Evolutionary conservation across 2,797 vertebrate species (phyloP).

Genomic region (Tarsius wallacei): DNA sequence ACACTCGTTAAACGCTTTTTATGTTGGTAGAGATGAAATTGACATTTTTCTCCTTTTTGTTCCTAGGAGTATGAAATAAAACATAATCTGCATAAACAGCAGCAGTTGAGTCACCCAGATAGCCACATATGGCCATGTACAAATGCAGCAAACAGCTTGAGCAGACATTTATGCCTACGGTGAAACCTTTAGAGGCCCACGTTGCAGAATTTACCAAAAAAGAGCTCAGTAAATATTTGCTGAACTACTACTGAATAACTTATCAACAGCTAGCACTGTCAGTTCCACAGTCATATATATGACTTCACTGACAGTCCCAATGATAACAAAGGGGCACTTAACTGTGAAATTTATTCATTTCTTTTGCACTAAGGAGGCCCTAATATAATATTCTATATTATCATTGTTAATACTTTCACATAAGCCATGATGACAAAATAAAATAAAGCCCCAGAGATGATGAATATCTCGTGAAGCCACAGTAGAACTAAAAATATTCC

Average conservation of each 20-base stretch:
- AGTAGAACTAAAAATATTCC: slow-evolving; percentile 58
- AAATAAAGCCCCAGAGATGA: neutral
- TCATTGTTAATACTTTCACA: neutral
- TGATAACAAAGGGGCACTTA: neutral
- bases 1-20: neutral
- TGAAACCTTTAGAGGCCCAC: neutral
- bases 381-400: neutral
- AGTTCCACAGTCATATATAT: neutral
- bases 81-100: slow-evolving; percentile 41
- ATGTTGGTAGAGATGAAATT: neutral
- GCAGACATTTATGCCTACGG: neutral
- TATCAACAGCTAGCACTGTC: neutral
- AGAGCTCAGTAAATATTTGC: slow-evolving; percentile 21
- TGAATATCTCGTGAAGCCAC: slow-evolving; percentile 65
- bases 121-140: neutral
- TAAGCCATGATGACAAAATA: neutral
- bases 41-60: slow-evolving; percentile 7
- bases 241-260: neutral
- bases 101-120: neutral
- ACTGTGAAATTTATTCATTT: neutral
- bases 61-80: neutral
- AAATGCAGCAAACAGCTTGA: neutral
- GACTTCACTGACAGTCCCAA: neutral
- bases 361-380: neutral
- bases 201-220: slow-evolving; percentile 6